Conservation (phyloP, 2,888 invertebrate species). For the Rambutsinella grinnellia region DNA sequence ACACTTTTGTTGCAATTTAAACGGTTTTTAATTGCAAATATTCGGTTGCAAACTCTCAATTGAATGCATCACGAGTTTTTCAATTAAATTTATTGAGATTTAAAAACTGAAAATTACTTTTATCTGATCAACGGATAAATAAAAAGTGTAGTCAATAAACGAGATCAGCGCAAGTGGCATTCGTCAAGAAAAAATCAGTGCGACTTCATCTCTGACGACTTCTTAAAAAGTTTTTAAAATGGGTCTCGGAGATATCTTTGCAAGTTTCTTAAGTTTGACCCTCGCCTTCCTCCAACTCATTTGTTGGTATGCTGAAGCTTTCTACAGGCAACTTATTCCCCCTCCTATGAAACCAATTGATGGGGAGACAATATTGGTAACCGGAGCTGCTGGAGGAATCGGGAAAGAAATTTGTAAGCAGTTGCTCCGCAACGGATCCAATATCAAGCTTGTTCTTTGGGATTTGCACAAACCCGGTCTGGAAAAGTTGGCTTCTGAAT, state of each 20-base stretch:
- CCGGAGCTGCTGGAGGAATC: slow-evolving; percentile 80
- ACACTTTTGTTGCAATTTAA: too few relatives aligned
- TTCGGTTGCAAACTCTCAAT: too few relatives aligned
- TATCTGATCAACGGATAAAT: too few relatives aligned
- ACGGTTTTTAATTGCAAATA: too few relatives aligned
- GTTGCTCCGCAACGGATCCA: slow-evolving; percentile 70
- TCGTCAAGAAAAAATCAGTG: too few relatives aligned
- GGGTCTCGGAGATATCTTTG: slow-evolving; percentile 20
- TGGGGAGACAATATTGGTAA: slow-evolving; percentile 47
- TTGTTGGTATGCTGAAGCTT: slow-evolving; percentile 32
- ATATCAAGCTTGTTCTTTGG: slow-evolving; percentile 76
- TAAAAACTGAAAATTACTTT: too few relatives aligned
- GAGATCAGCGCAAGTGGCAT: too few relatives aligned
- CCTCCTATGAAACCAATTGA: slow-evolving; percentile 48
- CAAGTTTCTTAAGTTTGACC: slow-evolving; percentile 1
- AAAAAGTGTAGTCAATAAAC: too few relatives aligned
- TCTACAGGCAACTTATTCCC: slow-evolving; percentile 33
- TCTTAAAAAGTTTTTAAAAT: slow-evolving; percentile 1
- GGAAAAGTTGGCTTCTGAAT: slow-evolving; percentile 71
- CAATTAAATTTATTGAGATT: too few relatives aligned
- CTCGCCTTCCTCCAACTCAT: not conserved
- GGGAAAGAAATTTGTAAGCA: slow-evolving; percentile 77
- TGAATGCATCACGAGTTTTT: too few relatives aligned
- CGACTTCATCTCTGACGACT: not conserved
- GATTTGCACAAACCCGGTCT: slow-evolving; percentile 75